phyloP scores from a whole-genome alignment of 2,888 invertebrate genomes.

The Pasiphila rectangulata region DNA sequence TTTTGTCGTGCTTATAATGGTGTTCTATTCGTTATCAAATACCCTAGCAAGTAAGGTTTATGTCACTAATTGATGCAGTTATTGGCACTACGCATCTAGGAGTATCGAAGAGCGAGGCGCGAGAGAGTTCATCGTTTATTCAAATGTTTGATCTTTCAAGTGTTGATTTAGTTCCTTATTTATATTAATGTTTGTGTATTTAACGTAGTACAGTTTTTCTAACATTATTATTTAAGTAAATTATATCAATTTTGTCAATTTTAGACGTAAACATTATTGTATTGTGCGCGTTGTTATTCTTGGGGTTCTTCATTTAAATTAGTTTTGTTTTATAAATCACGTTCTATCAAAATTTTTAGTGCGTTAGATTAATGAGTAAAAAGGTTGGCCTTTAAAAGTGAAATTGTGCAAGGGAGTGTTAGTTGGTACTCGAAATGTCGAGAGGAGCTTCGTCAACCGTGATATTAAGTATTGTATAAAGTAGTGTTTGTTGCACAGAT shows the following conservation, averaged over 20 bases:
- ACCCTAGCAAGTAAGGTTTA: slow-evolving; percentile 78
- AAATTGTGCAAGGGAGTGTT: slow-evolving; percentile 67
- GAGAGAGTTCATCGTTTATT: slow-evolving; percentile 5
- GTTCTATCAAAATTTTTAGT: slow-evolving; percentile 35
- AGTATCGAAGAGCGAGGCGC: slow-evolving; percentile 21
- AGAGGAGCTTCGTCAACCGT: slow-evolving; percentile 67
- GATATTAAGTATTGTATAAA: slow-evolving; percentile 63
- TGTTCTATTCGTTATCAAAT: slow-evolving; percentile 82
- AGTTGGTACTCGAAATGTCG: slow-evolving; percentile 50
- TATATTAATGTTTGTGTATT: slow-evolving; percentile 32
- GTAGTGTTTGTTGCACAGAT: slow-evolving; percentile 68
- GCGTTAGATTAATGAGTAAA: slow-evolving; percentile 30
- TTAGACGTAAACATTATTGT: slow-evolving; percentile 69
- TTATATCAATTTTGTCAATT: slow-evolving; percentile 81
- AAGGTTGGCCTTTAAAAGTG: slow-evolving; percentile 54
- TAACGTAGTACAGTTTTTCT: slow-evolving; percentile 54
- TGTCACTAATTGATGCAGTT: slow-evolving; percentile 77
- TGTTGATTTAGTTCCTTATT: slow-evolving; percentile 49
- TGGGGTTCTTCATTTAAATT: slow-evolving; percentile 22
- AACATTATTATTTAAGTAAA: slow-evolving; percentile 68
- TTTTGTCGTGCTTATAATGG: slow-evolving; percentile 83
- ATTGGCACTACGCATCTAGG: slow-evolving; percentile 75
- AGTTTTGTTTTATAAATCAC: slow-evolving; percentile 29
- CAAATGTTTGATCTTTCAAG: slow-evolving; percentile 41
- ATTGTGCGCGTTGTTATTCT: slow-evolving; percentile 55